Evolutionary conservation across 2,888 invertebrate species (phyloP), one percentile per base, ranked within the genome.

Genomic region (Himalopsyche kuldschensis): DNA sequence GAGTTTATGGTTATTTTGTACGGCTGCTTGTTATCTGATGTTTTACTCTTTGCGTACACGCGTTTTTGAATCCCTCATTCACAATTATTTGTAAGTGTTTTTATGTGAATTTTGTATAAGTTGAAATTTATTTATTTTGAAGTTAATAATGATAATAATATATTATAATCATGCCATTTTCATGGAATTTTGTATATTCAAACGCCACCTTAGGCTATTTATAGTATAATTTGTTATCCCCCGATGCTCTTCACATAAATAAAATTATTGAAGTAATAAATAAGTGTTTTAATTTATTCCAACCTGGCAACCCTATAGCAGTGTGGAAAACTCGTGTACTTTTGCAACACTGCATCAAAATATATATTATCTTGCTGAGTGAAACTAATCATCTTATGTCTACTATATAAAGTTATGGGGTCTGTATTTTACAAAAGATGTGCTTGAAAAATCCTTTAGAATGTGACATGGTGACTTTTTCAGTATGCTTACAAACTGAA

Each of bases 81-180:
- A 41, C 41, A 27, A 69, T 69, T 69, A 69, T 69, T 69, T 69
- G 30, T 69, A 69, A 69, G 69, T 69, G 69, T 69, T 69, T 69
- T 69, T 69, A 69, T 69, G 69, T 69, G 69, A 69, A 69, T 69
- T 55, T 69, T 69, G 69, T 69, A 69, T 69, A 69, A 69, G 69
- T 69, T 69, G 27, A 69, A 69, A 69, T 69, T 69, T 69, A 69
- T 69, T 69, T 69, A 69, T 69, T 69, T 69, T 69, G 24, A 69
- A 69, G 69, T 69, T 69, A 27, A 69, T 69, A 27, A 55, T 55
- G n/a, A 69, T 69, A 27, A 69, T 69, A 69, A 69, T 69, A 69
- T 69, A 69, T 69, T 69, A 69, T 69, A 69, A 69, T 69, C 69
- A 69, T 69, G 69, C 69, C 69, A 69, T 69, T 69, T 69, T 69